These are phyloP conservation scores for Macrochelys suwanniensis DNA, from an alignment of 2,797 vertebrate species.

Conservation along the genomic window DNA sequence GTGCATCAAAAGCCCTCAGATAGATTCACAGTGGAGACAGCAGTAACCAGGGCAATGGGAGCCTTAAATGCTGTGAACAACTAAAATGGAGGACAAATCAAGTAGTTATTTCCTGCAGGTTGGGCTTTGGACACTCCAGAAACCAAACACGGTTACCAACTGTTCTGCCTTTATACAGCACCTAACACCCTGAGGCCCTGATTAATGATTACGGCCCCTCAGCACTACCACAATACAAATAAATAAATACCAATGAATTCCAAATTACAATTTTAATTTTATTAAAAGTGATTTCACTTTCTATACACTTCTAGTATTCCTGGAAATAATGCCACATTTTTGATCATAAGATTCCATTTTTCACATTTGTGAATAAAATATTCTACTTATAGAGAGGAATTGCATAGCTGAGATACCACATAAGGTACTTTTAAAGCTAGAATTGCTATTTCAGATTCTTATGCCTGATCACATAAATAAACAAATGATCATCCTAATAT, in stretches of 20 bases:
- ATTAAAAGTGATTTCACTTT: neutral
- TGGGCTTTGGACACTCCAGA: neutral
- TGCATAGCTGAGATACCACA: neutral
- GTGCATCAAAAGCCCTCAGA: neutral
- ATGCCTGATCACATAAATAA: neutral
- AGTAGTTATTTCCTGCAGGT: neutral
- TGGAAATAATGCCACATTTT: neutral
- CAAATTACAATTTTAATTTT: neutral
- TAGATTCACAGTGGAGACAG: neutral
- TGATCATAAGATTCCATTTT: neutral
- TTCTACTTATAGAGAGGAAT: neutral
- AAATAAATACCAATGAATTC: neutral
- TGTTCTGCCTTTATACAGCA: neutral
- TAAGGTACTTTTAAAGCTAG: neutral
- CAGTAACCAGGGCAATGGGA: neutral
- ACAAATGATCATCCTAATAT: neutral
- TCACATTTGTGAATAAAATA: neutral
- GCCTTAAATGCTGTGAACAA: neutral
- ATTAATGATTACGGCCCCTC: neutral
- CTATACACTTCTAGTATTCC: neutral
- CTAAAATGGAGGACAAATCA: rapidly evolving
- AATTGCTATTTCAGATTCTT: neutral
- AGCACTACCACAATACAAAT: neutral
- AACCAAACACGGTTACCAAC: neutral
- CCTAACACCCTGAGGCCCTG: neutral